These are phyloP conservation scores for Clupea harengus DNA, from an alignment of 2,113 vertebrate genomes.

Conservation along the genomic window DNA sequence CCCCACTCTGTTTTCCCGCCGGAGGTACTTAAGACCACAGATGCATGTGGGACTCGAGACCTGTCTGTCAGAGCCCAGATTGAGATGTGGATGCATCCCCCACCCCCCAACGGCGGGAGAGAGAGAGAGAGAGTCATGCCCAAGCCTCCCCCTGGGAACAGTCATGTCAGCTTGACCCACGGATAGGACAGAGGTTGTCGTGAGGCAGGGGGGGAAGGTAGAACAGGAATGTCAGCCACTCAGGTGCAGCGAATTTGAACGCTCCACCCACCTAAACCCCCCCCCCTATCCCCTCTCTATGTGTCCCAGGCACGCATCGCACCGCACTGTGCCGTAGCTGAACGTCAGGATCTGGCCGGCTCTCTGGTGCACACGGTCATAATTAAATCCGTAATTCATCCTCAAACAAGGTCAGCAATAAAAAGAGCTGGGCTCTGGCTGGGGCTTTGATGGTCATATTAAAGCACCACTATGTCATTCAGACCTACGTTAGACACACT, in stretches of 20 bases:
- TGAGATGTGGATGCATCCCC: constrained; percentile 27
- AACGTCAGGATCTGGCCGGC: background rate
- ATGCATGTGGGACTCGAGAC: constrained; percentile 24
- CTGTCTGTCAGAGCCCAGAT: constrained; percentile 35
- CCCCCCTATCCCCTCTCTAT: background rate
- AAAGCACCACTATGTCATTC: constrained; percentile 24
- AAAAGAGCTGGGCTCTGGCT: background rate
- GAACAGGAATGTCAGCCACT: constrained; percentile 18
- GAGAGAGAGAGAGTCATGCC: constrained; percentile 21
- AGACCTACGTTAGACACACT: background rate
- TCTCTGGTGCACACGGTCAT: background rate
- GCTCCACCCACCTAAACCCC: constrained; percentile 12
- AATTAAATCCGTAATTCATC: constrained; percentile 41
- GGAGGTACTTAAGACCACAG: constrained; percentile 17
- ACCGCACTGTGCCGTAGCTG: background rate
- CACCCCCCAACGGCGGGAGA: background rate
- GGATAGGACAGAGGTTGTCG: background rate
- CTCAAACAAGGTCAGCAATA: constrained; percentile 37
- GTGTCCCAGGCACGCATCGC: background rate
- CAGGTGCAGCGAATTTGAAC: constrained; percentile 25
- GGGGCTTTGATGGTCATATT: constrained; percentile 1
- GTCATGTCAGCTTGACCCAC: constrained; percentile 16
- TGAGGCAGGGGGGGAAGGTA: background rate
- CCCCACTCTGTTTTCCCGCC: constrained; percentile 24
- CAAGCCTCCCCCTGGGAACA: constrained; percentile 20